Percentiles rank a stretch among this genome's conserved stretches.
Conservation (phyloP, 2,113 vertebrate genomes). For the Etheostoma cragini region DNA sequence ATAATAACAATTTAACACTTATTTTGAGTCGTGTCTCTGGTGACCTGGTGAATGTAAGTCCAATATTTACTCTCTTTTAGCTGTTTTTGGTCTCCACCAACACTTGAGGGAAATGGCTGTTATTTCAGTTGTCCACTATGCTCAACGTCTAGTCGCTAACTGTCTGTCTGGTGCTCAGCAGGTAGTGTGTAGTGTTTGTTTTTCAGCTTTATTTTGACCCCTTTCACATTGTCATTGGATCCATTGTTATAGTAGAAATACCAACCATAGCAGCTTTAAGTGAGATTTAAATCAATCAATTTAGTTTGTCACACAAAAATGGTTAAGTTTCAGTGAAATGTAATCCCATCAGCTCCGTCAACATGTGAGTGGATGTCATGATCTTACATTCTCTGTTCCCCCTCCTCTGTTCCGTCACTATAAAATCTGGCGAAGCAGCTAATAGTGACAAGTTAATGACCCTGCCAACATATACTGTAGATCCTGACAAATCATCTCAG, state of each 20-base stretch:
- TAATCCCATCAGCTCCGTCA: too few relatives aligned
- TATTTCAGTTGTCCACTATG: too few relatives aligned
- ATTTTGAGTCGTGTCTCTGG: too few relatives aligned
- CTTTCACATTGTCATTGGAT: background rate
- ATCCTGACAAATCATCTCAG: slow-evolving; percentile 47
- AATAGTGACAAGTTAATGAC: slow-evolving; percentile 60
- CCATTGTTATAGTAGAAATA: background rate
- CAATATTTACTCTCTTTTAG: too few relatives aligned
- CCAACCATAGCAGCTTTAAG: background rate
- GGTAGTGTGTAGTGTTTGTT: background rate
- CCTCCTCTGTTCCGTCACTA: background rate
- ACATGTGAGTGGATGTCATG: background rate
- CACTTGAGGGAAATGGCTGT: too few relatives aligned
- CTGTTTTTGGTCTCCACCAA: too few relatives aligned
- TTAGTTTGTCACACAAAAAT: too few relatives aligned
- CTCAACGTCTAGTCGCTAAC: too few relatives aligned
- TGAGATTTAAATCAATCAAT: background rate
- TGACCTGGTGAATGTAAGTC: too few relatives aligned
- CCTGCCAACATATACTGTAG: slow-evolving; percentile 10
- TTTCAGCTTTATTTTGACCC: background rate
- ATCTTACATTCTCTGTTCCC: background rate
- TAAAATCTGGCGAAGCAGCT: slow-evolving; percentile 63
- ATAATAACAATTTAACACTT: too few relatives aligned
- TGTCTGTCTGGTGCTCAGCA: background rate
- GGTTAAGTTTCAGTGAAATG: too few relatives aligned